phyloP scores from a whole-genome alignment of 2,888 invertebrate genomes.

The Mermis nigrescens region DNA sequence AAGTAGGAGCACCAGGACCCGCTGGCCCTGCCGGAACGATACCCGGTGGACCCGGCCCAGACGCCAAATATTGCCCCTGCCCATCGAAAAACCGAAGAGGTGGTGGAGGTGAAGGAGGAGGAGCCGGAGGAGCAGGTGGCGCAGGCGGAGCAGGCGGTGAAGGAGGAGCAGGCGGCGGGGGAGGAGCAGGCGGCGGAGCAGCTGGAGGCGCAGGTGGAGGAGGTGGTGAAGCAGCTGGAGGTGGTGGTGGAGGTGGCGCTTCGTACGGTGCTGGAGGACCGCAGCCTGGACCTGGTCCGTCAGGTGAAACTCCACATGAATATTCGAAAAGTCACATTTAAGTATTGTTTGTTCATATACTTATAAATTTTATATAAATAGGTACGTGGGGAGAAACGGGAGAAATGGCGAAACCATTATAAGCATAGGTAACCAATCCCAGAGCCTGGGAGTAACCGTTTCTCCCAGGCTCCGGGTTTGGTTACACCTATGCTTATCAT shows the following conservation, averaged over 20 bases:
- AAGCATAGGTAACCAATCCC: too few species aligned
- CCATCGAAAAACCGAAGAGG: not conserved
- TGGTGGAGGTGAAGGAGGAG: not conserved
- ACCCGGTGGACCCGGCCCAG: not conserved
- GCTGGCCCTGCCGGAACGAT: not conserved
- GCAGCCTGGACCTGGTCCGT: too few species aligned
- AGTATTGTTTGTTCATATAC: too few species aligned
- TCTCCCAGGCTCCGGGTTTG: too few species aligned
- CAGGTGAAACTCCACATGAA: too few species aligned
- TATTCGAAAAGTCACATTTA: too few species aligned
- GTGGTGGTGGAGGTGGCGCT: not conserved
- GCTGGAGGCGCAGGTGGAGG: not conserved
- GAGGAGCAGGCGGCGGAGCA: not conserved
- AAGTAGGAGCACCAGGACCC: not conserved
- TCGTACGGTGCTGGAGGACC: not conserved
- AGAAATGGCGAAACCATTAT: too few species aligned
- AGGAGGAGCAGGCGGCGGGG: not conserved
- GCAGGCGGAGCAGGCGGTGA: not conserved
- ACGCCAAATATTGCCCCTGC: not conserved
- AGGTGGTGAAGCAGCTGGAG: not conserved
- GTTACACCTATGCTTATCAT: too few species aligned
- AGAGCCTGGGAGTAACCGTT: too few species aligned
- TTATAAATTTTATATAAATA: too few species aligned
- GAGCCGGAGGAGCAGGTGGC: not conserved
- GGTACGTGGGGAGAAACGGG: too few species aligned